Conservation (phyloP, 2,888 invertebrate genomes). For the Helobdella robusta region DNA sequence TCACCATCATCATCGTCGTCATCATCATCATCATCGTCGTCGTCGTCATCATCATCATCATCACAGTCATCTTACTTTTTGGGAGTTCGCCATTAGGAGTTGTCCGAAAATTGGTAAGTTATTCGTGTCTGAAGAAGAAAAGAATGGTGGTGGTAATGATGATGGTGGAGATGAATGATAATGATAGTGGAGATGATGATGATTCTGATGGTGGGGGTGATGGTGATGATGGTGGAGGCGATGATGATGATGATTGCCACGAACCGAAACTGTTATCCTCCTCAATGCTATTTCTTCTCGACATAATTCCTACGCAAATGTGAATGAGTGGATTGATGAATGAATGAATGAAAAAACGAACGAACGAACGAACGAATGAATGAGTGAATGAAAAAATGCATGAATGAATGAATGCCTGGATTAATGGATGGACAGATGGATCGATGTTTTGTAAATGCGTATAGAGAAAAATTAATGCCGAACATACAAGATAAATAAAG, state of each 20-base stretch:
- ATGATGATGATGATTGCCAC: background rate
- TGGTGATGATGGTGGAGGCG: background rate
- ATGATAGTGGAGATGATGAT: background rate
- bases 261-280: background rate
- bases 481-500: background rate
- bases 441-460: background rate
- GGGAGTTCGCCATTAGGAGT: too few relatives aligned
- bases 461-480: background rate
- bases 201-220: background rate
- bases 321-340: too few relatives aligned
- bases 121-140: background rate
- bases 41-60: background rate
- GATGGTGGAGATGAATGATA: background rate
- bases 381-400: too few relatives aligned
- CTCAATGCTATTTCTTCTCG: slow-evolving; percentile 19
- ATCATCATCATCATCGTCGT: slow-evolving; percentile 6
- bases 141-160: background rate
- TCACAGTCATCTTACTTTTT: too few relatives aligned
- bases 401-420: too few relatives aligned
- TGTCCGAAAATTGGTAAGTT: too few relatives aligned
- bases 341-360: too few relatives aligned
- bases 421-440: too few relatives aligned
- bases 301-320: slow-evolving; percentile 19
- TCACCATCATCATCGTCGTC: slow-evolving; percentile 4
- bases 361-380: too few relatives aligned